phyloP scores from a whole-genome alignment of 2,888 invertebrate species.

The Heteropelma amictum region DNA sequence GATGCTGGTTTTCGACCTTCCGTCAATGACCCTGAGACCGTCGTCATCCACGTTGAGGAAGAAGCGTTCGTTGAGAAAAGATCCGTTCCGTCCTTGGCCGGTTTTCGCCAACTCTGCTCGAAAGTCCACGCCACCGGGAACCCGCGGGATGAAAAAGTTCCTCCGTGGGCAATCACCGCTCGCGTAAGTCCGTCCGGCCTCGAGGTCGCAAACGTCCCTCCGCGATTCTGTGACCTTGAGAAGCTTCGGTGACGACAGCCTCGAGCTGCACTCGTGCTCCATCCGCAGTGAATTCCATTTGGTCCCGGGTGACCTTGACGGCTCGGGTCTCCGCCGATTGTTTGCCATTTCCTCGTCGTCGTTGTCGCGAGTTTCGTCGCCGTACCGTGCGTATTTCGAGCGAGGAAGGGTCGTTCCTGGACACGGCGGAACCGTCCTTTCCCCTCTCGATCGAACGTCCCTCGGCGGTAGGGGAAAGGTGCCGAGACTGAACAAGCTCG shows the following conservation, averaged over 20 bases:
- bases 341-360: not conserved
- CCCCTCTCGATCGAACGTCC: not conserved
- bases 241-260: not conserved
- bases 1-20: not conserved
- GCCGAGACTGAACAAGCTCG: not conserved
- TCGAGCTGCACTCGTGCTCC: not conserved
- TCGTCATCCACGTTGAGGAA: not conserved
- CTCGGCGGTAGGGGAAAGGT: not conserved
- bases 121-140: not conserved
- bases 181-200: not conserved
- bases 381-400: too few species aligned
- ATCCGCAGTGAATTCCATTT: constrained; percentile 28
- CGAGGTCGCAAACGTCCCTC: not conserved
- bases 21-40: too few species aligned
- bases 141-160: too few species aligned
- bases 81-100: not conserved
- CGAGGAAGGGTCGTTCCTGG: not conserved
- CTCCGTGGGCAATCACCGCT: too few species aligned
- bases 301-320: not conserved
- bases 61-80: not conserved
- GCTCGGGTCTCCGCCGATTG: not conserved
- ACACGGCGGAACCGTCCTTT: not conserved
- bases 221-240: not conserved
- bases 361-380: too few species aligned
- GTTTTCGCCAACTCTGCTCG: not conserved